Evolutionary conservation across 2,888 invertebrate species (phyloP).

Genomic region (Lasioglossum leucozonium): DNA sequence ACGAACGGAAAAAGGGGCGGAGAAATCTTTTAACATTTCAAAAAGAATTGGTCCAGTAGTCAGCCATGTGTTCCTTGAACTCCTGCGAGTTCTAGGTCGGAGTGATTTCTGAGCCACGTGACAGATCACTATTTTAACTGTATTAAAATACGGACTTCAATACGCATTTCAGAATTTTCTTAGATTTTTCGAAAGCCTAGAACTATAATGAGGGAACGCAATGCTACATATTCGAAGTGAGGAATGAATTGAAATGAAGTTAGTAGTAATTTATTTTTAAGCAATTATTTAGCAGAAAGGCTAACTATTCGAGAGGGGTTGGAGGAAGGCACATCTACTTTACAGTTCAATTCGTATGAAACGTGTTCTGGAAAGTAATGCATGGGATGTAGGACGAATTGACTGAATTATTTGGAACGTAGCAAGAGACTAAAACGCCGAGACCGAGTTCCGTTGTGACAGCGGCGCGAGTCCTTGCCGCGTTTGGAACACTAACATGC

Average conservation of each 20-base stretch:
- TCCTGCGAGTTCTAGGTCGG: too few relatives aligned
- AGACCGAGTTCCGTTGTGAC: not conserved
- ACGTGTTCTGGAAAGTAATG: not conserved
- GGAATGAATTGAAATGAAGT: not conserved
- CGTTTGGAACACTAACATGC: constrained; percentile 37
- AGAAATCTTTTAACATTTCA: constrained; percentile 15
- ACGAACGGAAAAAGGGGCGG: not conserved
- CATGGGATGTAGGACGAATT: constrained; percentile 1
- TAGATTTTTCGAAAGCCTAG: too few relatives aligned
- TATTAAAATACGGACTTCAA: too few relatives aligned
- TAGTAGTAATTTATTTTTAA: not conserved
- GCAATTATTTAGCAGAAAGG: too few relatives aligned
- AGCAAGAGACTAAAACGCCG: not conserved
- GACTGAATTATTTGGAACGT: constrained; percentile 4
- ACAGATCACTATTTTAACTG: too few relatives aligned
- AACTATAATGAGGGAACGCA: not conserved
- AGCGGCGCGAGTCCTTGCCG: constrained; percentile 21
- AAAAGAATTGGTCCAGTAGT: not conserved
- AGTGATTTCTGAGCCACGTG: too few relatives aligned
- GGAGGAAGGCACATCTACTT: not conserved
- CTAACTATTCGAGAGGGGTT: too few relatives aligned
- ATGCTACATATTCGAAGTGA: not conserved
- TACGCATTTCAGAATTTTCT: too few relatives aligned
- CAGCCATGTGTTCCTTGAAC: not conserved
- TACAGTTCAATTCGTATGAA: not conserved